Conservation (phyloP, 2,888 invertebrate genomes). For the Scaptomyza caliginosa region DNA sequence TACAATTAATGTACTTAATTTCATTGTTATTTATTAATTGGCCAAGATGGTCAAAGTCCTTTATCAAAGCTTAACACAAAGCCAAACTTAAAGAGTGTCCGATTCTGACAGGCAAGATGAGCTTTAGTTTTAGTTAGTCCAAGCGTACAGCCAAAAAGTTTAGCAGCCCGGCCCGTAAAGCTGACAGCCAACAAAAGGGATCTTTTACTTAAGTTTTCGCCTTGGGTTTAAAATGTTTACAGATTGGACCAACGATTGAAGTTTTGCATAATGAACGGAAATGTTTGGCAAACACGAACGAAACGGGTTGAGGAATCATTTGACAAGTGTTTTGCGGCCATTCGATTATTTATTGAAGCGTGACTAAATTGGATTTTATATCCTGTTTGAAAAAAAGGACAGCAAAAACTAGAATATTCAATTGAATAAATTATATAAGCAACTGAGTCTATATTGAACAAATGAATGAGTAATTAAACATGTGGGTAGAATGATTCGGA, state of each 20-base stretch:
- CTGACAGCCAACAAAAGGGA: background rate
- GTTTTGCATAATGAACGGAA: conserved; percentile 12
- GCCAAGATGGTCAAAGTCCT: background rate
- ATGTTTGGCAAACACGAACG: conserved; percentile 10
- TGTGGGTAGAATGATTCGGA: too few relatives aligned
- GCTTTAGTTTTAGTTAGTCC: conserved; percentile 8
- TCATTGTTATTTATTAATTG: conserved; percentile 33
- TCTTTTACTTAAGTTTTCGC: background rate
- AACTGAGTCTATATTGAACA: background rate
- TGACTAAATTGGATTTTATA: conserved; percentile 11
- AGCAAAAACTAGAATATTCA: background rate
- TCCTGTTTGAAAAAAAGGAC: conserved; percentile 1
- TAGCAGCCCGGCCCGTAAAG: conserved; percentile 3
- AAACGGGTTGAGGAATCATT: conserved; percentile 1
- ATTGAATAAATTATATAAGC: background rate
- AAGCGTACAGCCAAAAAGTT: conserved; percentile 18
- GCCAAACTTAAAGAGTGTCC: conserved; percentile 12
- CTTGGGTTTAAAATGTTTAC: conserved; percentile 7
- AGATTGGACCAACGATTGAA: conserved; percentile 20
- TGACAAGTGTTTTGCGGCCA: conserved; percentile 7
- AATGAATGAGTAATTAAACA: background rate
- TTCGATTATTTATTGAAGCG: conserved; percentile 24
- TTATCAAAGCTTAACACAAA: background rate
- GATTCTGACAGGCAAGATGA: background rate
- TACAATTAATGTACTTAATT: conserved; percentile 21